Percentiles rank a stretch among this genome's conserved stretches.
phyloP scores from a whole-genome alignment of 2,888 invertebrate genomes.

The Willowsia nigromaculata region DNA sequence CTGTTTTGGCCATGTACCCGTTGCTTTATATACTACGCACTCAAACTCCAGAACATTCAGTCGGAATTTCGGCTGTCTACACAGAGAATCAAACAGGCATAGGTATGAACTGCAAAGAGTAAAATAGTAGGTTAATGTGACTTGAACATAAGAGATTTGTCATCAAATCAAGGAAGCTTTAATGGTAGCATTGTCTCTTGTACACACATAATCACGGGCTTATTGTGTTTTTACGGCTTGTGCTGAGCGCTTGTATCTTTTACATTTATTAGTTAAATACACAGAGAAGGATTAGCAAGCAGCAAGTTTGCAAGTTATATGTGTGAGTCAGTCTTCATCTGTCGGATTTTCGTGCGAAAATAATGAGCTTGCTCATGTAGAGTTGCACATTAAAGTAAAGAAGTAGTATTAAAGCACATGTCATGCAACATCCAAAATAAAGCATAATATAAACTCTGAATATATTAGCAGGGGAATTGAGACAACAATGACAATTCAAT shows the following conservation, averaged over 20 bases:
- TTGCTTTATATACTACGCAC: not conserved
- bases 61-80: constrained; percentile 29
- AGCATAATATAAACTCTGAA: not conserved
- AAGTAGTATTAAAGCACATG: not conserved
- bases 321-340: too few species aligned
- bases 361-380: not conserved
- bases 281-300: too few species aligned
- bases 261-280: not conserved
- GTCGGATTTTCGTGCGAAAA: not conserved
- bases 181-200: not conserved
- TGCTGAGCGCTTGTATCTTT: not conserved
- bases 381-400: not conserved
- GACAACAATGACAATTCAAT: not conserved
- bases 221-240: not conserved
- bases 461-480: not conserved
- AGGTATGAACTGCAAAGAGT: not conserved
- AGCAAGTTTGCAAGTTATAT: too few species aligned
- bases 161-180: not conserved
- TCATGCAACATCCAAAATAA: not conserved
- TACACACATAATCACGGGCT: not conserved
- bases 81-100: not conserved
- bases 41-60: constrained; percentile 52
- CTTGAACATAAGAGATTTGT: not conserved
- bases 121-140: not conserved
- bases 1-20: not conserved